A percentile compares a stretch with the other conserved stretches of the same genome.
phyloP scores from a whole-genome alignment of 2,888 invertebrate genomes.

The Ellobium chinense region DNA sequence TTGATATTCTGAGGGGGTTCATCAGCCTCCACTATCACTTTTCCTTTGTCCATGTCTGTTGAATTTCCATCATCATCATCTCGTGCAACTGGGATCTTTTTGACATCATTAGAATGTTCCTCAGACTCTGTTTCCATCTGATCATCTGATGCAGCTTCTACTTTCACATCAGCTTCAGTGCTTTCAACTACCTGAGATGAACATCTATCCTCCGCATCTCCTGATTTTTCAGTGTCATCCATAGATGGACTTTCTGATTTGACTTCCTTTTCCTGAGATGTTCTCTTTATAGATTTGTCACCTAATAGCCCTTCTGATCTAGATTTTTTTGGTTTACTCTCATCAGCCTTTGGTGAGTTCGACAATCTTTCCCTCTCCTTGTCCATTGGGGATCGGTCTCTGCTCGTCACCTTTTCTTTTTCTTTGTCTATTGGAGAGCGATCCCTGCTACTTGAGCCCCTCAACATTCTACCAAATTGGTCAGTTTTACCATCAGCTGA shows the following conservation, averaged over 20 bases:
- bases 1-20: neutral
- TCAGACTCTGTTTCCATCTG: no score
- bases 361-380: slow-evolving; percentile 2
- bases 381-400: slow-evolving; percentile 27
- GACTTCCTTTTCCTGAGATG: neutral
- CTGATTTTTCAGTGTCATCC: neutral
- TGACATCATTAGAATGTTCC: no score
- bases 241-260: neutral
- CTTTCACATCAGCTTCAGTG: neutral
- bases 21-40: neutral
- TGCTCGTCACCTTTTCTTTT: slow-evolving; percentile 9
- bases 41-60: neutral
- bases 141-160: neutral
- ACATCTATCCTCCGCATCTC: neutral
- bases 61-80: no score
- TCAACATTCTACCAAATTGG: slow-evolving; percentile 41
- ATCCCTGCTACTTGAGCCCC: slow-evolving; percentile 23
- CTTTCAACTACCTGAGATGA: no score
- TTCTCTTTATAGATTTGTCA: neutral
- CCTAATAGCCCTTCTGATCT: neutral
- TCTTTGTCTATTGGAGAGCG: slow-evolving; percentile 25
- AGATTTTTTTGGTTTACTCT: neutral
- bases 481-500: slow-evolving; percentile 43
- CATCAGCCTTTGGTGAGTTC: neutral
- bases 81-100: no score